Conservation (phyloP, 2,797 vertebrate genomes). For the Phrynocephalus forsythii region DNA sequence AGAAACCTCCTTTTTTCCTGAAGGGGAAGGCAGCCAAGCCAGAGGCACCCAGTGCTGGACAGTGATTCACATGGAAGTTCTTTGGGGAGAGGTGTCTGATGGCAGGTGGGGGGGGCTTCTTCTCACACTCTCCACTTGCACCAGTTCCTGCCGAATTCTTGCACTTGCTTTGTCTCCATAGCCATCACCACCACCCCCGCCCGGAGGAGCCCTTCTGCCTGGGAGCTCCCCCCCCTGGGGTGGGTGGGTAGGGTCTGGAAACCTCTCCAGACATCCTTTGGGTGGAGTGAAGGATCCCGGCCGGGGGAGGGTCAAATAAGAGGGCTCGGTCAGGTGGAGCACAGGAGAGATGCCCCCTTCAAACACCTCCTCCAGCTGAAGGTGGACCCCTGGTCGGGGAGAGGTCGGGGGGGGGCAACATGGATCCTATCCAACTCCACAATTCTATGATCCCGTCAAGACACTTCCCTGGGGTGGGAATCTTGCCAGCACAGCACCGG, state of each 20-base stretch:
- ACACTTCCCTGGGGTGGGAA: no score
- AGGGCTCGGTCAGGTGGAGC: no score
- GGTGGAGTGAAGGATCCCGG: no score
- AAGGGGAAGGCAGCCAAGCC: background rate
- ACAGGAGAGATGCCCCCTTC: no score
- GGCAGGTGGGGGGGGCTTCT: background rate
- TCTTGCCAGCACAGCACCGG: no score
- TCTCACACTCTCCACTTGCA: background rate
- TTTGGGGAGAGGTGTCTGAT: background rate
- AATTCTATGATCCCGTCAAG: background rate
- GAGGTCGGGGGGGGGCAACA: background rate
- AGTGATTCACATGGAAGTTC: background rate
- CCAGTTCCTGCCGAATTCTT: background rate
- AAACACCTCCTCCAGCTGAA: background rate
- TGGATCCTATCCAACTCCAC: background rate
- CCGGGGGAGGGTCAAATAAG: no score
- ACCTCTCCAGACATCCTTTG: background rate
- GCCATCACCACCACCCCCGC: background rate
- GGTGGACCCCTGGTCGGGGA: no score
- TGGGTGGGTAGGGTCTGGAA: no score
- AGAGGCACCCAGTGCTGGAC: fast-evolving
- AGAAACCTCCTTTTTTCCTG: background rate
- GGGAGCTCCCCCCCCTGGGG: background rate
- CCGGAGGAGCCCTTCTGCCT: background rate
- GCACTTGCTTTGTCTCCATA: background rate